Evolutionary conservation across 2,888 invertebrate genomes (phyloP), one percentile per base, ranked within the genome.

Genomic region (Papilio gigon): DNA sequence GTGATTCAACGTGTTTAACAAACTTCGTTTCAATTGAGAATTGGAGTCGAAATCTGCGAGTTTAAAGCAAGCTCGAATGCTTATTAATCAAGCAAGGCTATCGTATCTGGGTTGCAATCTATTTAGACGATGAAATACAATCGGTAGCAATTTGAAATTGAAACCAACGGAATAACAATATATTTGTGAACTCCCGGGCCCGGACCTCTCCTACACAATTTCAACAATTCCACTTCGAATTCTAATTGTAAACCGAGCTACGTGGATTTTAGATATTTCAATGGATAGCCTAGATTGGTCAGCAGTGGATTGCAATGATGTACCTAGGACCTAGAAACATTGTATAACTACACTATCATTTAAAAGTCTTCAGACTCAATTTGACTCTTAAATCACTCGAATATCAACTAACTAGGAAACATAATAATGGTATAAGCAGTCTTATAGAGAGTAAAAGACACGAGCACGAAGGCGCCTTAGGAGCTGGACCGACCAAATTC

Each of bases 181-280:
- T 40, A 60, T 40, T 60, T 25, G 44, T 62, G 62, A 56, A 56
- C 60, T n/a, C 14, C 59, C 30, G 30, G 14, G 44, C 47, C 65
- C 44, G 35, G 33, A 47, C 25, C 8, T 47, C 65, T 33, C 25
- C 42, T 44, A 5, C 58, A 25, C 56, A 20, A 59, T 65, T 44
- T 59, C 58, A 65, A 65, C 65, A 65, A 47, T 59, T 42, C 44
- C 22, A 44, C 50, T 37, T 47, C 33, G 60, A 61, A 67, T 40
- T 60, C 60, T 50, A 50, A 40, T 47, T 50, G 27, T 61, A 47
- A 61, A 60, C 27, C 6, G 60, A 27, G 9, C 37, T 37, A 37
- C 35, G 22, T 61, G 37, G 50, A 61, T 61, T 67, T 67, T 61
- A 60, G 50, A 4, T 61, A 40, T 50, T 47, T 67, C 33, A 56